Base-by-base conservation (phyloP, 1,140 invertebrate genomes). In the Drosophila aff. region DNA sequence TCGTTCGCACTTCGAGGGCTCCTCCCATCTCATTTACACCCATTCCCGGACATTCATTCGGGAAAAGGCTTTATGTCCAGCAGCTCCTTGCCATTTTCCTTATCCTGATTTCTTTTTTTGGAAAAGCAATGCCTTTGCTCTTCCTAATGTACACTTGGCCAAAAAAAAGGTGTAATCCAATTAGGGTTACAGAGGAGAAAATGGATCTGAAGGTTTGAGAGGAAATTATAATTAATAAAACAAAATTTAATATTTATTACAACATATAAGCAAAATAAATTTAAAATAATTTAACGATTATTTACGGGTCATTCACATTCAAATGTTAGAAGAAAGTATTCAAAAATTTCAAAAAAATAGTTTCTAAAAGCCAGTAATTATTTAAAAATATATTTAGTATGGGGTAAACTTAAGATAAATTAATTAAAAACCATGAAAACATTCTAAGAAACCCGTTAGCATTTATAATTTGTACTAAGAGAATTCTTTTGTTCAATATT, bases 1-100 rank as follows among this genome's bases (percentile, higher is more conserved):
- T 71, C 28, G 44, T 73, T 73, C 47, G 67, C 74, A 78, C 28
- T 74, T 81, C 62, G 65, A 73, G 69, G 69, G 55, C 67, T 61
- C 46, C 69, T 38, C 61, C 77, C 40, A 33, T 38, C 59, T 44
- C 64, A 61, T 60, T 62, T 60, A 49, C 75, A 65, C 76, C 62
- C 53, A 55, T 40, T 66, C 75, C 57, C 21, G 38, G 36, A 46
- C 53, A 82, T 67, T 82, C 49, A 79, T 73, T 40, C 41, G 67
- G 36, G 21, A 38, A 40, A 43, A 58, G 43, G 65, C 65, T 76
- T 85, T 74, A 74, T 84, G 82, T 77, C 49, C 57, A 38, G 28
- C 57, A 38, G 31, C n/a, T 69, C 41, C 31, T 44, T 47, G 60
- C 67, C 46, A 47, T 60, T 28, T 31, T 23, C 26, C 60, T 67